These are phyloP conservation scores for Phoxinus dragarum DNA, from an alignment of 2,797 vertebrate genomes.

Conservation along the genomic window DNA sequence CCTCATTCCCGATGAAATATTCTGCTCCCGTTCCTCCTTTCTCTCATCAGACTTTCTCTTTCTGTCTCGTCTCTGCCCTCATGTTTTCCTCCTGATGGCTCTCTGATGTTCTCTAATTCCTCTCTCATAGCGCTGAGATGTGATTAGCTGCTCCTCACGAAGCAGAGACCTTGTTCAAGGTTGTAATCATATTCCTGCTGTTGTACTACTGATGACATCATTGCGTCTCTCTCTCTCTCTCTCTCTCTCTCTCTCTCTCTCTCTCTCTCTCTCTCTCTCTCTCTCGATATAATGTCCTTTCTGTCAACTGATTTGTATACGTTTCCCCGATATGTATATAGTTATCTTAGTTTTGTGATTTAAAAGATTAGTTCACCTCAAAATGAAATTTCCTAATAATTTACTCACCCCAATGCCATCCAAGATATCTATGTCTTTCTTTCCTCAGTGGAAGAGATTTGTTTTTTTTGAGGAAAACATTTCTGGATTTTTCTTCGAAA, in stretches of 20 bases:
- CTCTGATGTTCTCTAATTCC: slow-evolving; percentile 33
- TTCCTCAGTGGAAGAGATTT: too few relatives aligned
- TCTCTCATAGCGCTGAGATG: slow-evolving; percentile 32
- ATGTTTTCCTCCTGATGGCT: neutral
- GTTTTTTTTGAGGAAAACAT: too few relatives aligned
- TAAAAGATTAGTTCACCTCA: too few relatives aligned
- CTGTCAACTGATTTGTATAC: neutral
- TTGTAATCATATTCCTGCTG: slow-evolving; percentile 48
- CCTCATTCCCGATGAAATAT: neutral
- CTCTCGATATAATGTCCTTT: neutral
- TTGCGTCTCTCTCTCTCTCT: neutral
- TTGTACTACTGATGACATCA: slow-evolving; percentile 42
- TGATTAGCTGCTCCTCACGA: slow-evolving; percentile 35
- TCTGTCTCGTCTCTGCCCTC: neutral
- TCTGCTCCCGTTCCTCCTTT: neutral
- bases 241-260: neutral
- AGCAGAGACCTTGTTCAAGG: slow-evolving; percentile 47
- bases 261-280: neutral
- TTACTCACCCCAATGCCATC: too few relatives aligned
- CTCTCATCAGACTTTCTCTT: neutral
- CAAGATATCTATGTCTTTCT: too few relatives aligned
- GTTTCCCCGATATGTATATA: neutral
- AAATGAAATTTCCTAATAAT: too few relatives aligned
- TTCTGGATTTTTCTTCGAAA: too few relatives aligned
- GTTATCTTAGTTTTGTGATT: neutral